A percentile compares a stretch with the other conserved stretches of the same genome.
Conservation (phyloP, 2,797 vertebrate genomes). For the Melanotaenia boesemani region DNA sequence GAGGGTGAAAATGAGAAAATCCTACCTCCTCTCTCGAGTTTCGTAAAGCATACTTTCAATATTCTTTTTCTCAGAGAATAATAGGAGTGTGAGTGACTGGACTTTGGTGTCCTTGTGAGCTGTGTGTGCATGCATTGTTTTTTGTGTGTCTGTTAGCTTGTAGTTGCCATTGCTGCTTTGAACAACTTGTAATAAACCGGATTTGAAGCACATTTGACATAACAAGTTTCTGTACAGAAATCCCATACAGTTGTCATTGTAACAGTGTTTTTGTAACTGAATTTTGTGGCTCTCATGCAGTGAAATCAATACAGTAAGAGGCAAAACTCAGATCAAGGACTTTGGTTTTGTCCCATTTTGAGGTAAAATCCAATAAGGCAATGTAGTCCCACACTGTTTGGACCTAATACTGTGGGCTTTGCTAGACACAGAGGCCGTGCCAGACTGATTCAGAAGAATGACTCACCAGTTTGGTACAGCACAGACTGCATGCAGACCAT, state of each 20-base stretch:
- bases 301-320: constrained; percentile 71
- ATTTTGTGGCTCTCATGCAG: constrained; percentile 48
- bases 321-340: constrained; percentile 65
- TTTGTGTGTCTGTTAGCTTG: constrained; percentile 21
- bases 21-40: constrained; percentile 73
- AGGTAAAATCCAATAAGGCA: constrained; percentile 68
- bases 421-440: constrained; percentile 53
- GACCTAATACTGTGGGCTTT: constrained; percentile 63
- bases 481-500: constrained; percentile 70
- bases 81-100: constrained; percentile 52
- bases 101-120: constrained; percentile 37
- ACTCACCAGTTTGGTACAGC: constrained; percentile 75
- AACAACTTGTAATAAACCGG: constrained; percentile 63
- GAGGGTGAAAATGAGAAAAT: constrained; percentile 80
- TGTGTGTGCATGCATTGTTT: constrained; percentile 21
- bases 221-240: constrained; percentile 60
- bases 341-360: constrained; percentile 66
- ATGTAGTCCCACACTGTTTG: constrained; percentile 51
- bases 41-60: constrained; percentile 77
- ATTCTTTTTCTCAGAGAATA: constrained; percentile 67
- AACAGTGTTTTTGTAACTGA: constrained; percentile 61
- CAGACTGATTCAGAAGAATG: constrained; percentile 74
- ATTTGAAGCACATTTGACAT: constrained; percentile 66
- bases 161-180: constrained; percentile 20
- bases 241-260: constrained; percentile 62